Evolutionary conservation across 2,888 invertebrate genomes (phyloP).

Genomic region (Nebria salina): DNA sequence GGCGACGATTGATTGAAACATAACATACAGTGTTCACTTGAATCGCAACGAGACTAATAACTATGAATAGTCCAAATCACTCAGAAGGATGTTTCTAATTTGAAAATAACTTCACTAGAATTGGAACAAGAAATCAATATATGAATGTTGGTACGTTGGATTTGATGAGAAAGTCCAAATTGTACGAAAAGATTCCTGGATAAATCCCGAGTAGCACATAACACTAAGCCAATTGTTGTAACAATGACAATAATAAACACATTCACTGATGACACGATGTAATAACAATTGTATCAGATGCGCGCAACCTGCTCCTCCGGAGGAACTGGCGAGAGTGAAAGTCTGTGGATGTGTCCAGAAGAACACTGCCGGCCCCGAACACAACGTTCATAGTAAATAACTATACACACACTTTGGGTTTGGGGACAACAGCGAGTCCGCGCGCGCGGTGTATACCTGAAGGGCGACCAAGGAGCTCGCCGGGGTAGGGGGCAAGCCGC

Average conservation of each 20-base stretch:
- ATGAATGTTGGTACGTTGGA: not conserved
- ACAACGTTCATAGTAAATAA: conserved; percentile 61
- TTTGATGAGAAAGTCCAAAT: not conserved
- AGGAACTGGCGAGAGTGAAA: conserved; percentile 64
- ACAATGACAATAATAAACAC: not conserved
- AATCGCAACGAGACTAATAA: not conserved
- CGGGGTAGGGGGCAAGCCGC: conserved; percentile 65
- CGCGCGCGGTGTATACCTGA: conserved; percentile 44
- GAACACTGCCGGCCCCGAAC: conserved; percentile 58
- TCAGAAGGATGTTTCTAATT: not conserved
- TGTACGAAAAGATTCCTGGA: not conserved
- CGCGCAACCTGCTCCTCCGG: conserved; percentile 54
- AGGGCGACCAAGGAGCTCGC: conserved; percentile 64
- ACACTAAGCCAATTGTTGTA: not conserved
- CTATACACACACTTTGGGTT: conserved; percentile 14
- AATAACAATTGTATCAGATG: conserved; percentile 16
- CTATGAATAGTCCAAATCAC: not conserved
- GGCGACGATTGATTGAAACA: not conserved
- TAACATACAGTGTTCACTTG: not conserved
- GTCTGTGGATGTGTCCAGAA: conserved; percentile 56
- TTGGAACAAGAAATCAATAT: not conserved
- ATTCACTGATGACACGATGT: not conserved
- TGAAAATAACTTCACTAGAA: not conserved
- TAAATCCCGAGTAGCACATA: conserved; percentile 16
- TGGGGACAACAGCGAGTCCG: conserved; percentile 5